A percentile compares a stretch with the other conserved stretches of the same genome.
Evolutionary conservation across 2,888 invertebrate species (phyloP).

Genomic region (Troglohyphantes excavatus): DNA sequence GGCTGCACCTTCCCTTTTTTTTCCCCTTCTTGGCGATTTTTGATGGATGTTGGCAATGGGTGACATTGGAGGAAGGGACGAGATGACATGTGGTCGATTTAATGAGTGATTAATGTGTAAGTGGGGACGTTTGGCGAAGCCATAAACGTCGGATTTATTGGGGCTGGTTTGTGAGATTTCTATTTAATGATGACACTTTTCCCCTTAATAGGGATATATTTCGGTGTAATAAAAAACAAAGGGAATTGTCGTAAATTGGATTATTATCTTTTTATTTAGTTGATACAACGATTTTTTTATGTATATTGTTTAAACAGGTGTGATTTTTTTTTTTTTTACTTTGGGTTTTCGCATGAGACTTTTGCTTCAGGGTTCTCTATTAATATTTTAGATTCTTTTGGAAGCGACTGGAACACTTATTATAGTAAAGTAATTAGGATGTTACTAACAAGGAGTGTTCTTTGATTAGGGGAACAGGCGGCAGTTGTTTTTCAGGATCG

Average conservation of each 20-base stretch:
- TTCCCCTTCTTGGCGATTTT: neutral
- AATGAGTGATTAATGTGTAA: conserved; percentile 33
- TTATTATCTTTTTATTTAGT: neutral
- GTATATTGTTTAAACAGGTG: too few species aligned
- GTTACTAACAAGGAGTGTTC: too few species aligned
- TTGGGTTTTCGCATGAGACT: too few species aligned
- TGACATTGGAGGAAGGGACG: conserved; percentile 4
- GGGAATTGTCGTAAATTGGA: conserved; percentile 1
- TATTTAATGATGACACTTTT: conserved; percentile 4
- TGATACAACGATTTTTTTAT: neutral
- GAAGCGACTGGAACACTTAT: too few species aligned
- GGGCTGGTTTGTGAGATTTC: conserved; percentile 5
- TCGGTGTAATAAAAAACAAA: neutral
- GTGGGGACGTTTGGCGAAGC: neutral
- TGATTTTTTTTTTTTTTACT: too few species aligned
- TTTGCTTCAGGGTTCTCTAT: too few species aligned
- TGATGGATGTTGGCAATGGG: conserved; percentile 18
- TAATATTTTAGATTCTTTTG: too few species aligned
- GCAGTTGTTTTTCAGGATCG: too few species aligned
- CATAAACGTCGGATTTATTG: conserved; percentile 24
- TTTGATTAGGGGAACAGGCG: too few species aligned
- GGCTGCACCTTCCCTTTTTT: conserved; percentile 28
- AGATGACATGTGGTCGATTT: conserved; percentile 16
- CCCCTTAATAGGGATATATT: neutral
- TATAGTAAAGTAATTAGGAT: too few species aligned